phyloP scores from a whole-genome alignment of 2,888 invertebrate species.

The Boloria selene region DNA sequence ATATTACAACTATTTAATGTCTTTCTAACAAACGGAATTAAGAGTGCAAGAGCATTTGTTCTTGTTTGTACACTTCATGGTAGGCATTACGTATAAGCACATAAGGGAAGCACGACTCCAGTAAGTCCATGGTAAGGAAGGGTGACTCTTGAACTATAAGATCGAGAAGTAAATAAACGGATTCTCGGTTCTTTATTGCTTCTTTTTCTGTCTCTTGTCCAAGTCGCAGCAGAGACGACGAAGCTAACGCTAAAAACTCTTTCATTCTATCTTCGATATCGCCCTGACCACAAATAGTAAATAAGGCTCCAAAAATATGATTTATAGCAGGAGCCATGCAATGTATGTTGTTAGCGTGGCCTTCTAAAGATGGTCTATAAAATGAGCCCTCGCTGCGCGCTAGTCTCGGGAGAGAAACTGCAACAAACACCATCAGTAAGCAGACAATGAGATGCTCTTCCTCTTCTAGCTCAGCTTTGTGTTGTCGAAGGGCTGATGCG shows the following conservation, averaged over 20 bases:
- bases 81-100: slow-evolving; percentile 98
- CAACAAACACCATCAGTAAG: slow-evolving; percentile 98
- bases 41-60: slow-evolving; percentile 84
- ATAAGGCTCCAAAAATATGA: slow-evolving; percentile 97
- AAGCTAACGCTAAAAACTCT: slow-evolving; percentile 95
- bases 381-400: slow-evolving; percentile 95
- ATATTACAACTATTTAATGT: slow-evolving; percentile 31
- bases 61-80: slow-evolving; percentile 96
- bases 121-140: slow-evolving; percentile 98
- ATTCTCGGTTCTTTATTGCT: slow-evolving; percentile 95
- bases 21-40: slow-evolving; percentile 47
- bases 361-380: slow-evolving; percentile 92
- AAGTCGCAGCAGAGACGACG: slow-evolving; percentile 95
- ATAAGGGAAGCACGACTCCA: slow-evolving; percentile 99
- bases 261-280: slow-evolving; percentile 99
- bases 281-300: slow-evolving; percentile 96
- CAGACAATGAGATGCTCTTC: slow-evolving; percentile 97
- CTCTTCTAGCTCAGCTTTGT: slow-evolving; percentile 93
- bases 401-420: slow-evolving; percentile 97
- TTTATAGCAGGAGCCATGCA: slow-evolving; percentile 98
- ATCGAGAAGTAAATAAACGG: slow-evolving; percentile 97
- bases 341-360: slow-evolving; percentile 99
- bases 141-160: slow-evolving; percentile 99
- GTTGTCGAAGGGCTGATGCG: slow-evolving; percentile 93
- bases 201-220: slow-evolving; percentile 98